Base-by-base conservation (phyloP, 2,888 invertebrate species). In the Bellardia pandia region DNA sequence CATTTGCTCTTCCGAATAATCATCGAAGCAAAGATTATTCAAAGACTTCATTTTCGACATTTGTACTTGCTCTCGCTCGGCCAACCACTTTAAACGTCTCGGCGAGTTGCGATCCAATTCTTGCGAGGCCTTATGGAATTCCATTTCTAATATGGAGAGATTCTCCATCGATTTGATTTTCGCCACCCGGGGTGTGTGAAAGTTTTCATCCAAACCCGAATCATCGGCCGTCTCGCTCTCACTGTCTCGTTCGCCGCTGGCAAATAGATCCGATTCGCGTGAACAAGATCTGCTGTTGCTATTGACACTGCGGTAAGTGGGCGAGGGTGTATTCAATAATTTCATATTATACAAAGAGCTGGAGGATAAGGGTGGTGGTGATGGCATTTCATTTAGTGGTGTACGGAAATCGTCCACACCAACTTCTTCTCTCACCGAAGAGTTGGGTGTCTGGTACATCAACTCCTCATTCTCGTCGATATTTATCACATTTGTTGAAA, bases 141-240 rank as follows among this genome's bases (percentile, higher is more conserved):
- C 93, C 91, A 93, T 91, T 86, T 93, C 93, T n/a, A 93, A 89
- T 79, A 93, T 91, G 42, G 93, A 93, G 40, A 94, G 89, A 90
- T 94, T 93, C 86, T 93, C 93, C 92, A 94, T 92, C 0, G 94
- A 94, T 85, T 94, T 94, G 71, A 94, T 93, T 90, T 93, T 93
- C 2, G 92, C 91, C 56, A 94, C 92, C 5, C 93, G 90, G 3
- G 93, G 94, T 76, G 94, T 93, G 84, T 93, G 93, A 37, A 90
- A 93, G 82, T 93, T 93, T 86, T 93, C 93, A 90, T 93, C 93
- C 68, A 93, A 88, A 0, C 93, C 93, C 0, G 93, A 93, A 88
- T 93, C 93, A 69, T 92, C 91, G 33, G 91, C 91, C 11, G 90
- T 90, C 7, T 89, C 92, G 16, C 90, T 92, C 56, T 91, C 91